Base-by-base conservation (phyloP, 1,140 invertebrate genomes). In the Drosophila gunungcola region DNA sequence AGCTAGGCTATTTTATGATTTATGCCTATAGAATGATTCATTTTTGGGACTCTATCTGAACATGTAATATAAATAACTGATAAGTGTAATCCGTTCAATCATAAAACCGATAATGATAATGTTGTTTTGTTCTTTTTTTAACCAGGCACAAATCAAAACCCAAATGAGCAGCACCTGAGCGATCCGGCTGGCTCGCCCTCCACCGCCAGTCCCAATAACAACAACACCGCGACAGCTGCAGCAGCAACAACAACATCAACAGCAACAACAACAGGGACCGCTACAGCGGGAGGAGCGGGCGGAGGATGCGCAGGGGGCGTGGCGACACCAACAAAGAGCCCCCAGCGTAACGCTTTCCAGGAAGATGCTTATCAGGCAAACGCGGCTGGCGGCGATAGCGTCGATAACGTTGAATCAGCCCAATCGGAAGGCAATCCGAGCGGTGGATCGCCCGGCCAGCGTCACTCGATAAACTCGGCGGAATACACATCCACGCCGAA, bases 401-500 rank as follows among this genome's bases (percentile, higher is more conserved):
- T 58, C 54, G 80, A 89, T 90, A 73, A 84, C 61, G 49, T 43
- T 38, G 72, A 74, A 76, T 39, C 52, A 58, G 39, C 16, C 27
- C 55, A 56, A 16, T 21, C 13, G 52, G 61, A 62, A 3, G 61
- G 25, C 46, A 52, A 56, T 72, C 42, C 61, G 34, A 72, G 61
- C 11, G 69, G 68, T n/a, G 78, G 69, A 48, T 86, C 82, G 45
- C 83, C 82, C 29, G 62, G 54, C 25, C 90, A 91, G 60, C 90
- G 90, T 56, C 75, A 91, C 74, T 91, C 89, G 16, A 77, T 78
- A 56, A 91, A 91, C 56, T 91, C 84, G 25, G 80, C 80, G 41
- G 90, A 91, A 53, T 91, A 90, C 42, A 83, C 76, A 42, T 91
- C 86, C 43, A 91, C 90, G 27, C 90, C 90, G 32, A 91, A 91